phyloP scores from a whole-genome alignment of 2,888 invertebrate species.

The Atrina japonica region DNA sequence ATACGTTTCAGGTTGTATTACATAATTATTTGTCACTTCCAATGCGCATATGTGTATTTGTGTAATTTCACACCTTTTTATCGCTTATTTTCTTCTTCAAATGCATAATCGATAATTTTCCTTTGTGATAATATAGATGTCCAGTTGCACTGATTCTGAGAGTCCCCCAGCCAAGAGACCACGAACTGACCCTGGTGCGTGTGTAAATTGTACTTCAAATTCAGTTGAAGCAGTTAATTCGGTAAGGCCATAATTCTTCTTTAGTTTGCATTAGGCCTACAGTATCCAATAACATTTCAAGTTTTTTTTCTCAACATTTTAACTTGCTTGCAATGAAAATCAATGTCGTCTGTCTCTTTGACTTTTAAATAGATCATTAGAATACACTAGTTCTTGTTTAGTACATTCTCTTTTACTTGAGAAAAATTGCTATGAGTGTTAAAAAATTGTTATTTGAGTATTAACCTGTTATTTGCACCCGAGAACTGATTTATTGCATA shows the following conservation, averaged over 20 bases:
- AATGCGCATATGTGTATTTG: neutral
- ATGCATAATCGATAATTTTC: constrained; percentile 14
- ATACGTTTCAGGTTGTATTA: constrained; percentile 19
- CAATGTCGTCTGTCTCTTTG: neutral
- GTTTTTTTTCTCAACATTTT: too few relatives aligned
- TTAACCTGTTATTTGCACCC: too few relatives aligned
- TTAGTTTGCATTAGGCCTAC: constrained; percentile 5
- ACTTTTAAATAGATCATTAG: neutral
- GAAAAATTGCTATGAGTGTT: too few relatives aligned
- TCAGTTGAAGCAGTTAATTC: constrained; percentile 36
- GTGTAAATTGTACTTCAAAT: constrained; percentile 59
- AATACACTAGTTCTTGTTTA: too few relatives aligned
- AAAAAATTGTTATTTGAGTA: too few relatives aligned
- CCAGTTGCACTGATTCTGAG: constrained; percentile 71
- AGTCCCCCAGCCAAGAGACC: constrained; percentile 75
- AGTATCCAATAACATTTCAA: too few relatives aligned
- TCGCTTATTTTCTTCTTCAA: neutral
- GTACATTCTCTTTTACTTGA: too few relatives aligned
- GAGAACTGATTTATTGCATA: too few relatives aligned
- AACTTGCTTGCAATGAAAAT: neutral
- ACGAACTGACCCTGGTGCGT: constrained; percentile 60
- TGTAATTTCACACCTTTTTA: neutral
- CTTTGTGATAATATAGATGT: constrained; percentile 66
- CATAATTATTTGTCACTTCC: neutral
- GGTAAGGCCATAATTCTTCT: neutral